Evolutionary conservation across 2,888 invertebrate species (phyloP).

Genomic region (Drosophila gaucha): DNA sequence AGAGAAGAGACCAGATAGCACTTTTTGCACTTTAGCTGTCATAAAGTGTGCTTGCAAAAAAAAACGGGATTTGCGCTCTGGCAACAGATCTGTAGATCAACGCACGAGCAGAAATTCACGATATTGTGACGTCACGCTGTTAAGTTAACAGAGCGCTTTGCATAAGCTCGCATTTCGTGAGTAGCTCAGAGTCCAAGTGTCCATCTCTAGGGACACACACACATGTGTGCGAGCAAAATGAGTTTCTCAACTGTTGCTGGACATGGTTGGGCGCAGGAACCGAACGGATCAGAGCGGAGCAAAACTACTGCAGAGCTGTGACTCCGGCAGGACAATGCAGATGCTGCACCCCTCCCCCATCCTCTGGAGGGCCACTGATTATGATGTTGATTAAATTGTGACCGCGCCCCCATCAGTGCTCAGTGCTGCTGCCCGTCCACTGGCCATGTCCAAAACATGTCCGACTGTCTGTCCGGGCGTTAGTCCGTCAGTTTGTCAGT

Average conservation of each 20-base stretch:
- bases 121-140: not conserved
- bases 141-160: not conserved
- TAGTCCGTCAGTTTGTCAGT: conserved; percentile 63
- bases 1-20: no score
- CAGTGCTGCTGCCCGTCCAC: conserved; percentile 8
- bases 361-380: conserved; percentile 58
- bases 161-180: conserved; percentile 8
- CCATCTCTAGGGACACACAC: conserved; percentile 47
- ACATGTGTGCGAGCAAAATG: conserved; percentile 48
- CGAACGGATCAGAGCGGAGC: no score
- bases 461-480: conserved; percentile 15
- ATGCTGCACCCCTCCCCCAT: conserved; percentile 23
- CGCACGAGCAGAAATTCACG: no score
- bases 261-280: conserved; percentile 13
- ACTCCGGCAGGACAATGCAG: conserved; percentile 62
- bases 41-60: no score
- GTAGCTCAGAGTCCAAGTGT: not conserved
- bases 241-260: conserved; percentile 59
- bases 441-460: conserved; percentile 19
- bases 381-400: conserved; percentile 77
- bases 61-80: no score
- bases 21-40: no score
- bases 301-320: conserved; percentile 37
- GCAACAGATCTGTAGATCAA: no score
- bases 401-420: conserved; percentile 23